Conservation (phyloP, 2,888 invertebrate genomes). For the Lasioglossum morio region DNA sequence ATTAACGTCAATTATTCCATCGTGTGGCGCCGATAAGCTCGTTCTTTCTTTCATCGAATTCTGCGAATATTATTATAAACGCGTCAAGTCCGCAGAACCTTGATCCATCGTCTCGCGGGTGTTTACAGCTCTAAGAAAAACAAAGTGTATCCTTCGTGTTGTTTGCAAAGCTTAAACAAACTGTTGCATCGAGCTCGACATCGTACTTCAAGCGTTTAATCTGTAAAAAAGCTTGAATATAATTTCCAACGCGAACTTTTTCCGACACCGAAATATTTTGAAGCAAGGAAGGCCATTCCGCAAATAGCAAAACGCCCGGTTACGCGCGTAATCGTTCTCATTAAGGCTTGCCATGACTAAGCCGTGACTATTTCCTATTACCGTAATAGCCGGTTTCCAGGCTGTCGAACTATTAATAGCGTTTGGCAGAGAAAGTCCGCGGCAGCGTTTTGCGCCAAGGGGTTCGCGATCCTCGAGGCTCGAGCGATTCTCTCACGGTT, state of each 20-base stretch:
- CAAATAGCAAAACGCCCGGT: conserved; percentile 10
- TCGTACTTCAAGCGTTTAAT: neutral
- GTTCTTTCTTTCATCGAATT: neutral
- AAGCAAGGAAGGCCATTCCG: neutral
- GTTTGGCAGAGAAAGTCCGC: conserved; percentile 70
- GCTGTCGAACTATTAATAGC: conserved; percentile 73
- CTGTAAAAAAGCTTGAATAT: neutral
- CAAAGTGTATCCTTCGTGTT: neutral
- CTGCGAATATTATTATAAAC: neutral
- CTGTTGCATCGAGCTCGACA: neutral
- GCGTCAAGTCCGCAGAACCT: neutral
- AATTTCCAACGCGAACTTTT: neutral
- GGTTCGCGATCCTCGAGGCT: conserved; percentile 36
- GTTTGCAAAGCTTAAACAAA: neutral
- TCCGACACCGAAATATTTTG: neutral
- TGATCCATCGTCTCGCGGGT: neutral
- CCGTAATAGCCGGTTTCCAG: conserved; percentile 70
- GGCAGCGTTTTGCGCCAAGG: conserved; percentile 42
- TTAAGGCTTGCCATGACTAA: conserved; percentile 35
- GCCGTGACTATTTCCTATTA: conserved; percentile 69
- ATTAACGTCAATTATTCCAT: conserved; percentile 1
- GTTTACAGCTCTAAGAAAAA: neutral
- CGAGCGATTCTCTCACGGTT: conserved; percentile 35
- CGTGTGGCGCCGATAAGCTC: neutral
- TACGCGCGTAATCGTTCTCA: conserved; percentile 38